Percentiles rank a stretch among this genome's conserved stretches.
Conservation (phyloP, 2,797 vertebrate genomes). For the Cephalopachus bancanus region DNA sequence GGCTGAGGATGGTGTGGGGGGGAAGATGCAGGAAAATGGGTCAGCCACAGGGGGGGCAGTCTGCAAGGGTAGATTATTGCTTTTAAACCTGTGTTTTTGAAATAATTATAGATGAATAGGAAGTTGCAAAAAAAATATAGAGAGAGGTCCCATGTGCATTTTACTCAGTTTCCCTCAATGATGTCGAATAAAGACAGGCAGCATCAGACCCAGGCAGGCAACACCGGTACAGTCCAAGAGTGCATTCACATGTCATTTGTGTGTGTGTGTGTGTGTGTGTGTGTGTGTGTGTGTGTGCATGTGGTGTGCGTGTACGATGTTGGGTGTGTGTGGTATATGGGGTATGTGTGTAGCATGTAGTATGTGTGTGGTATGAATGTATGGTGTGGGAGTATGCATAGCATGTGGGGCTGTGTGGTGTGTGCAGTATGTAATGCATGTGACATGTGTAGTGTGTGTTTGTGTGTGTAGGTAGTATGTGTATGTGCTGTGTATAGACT, state of each 20-base stretch:
- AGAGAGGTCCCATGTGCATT: background rate
- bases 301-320: background rate
- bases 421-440: background rate
- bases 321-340: background rate
- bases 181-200: no score
- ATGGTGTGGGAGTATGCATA: background rate
- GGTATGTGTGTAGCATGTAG: background rate
- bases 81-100: background rate
- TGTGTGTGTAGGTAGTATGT: background rate
- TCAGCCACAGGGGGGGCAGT: no score
- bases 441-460: background rate
- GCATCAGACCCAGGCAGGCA: fast-evolving
- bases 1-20: background rate
- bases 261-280: background rate
- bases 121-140: background rate
- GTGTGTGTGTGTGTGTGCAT: no score
- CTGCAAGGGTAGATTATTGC: background rate
- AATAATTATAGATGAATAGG: background rate
- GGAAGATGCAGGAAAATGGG: fast-evolving
- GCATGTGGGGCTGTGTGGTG: no score
- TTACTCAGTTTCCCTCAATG: background rate
- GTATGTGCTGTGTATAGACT: no score
- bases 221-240: fast-evolving
- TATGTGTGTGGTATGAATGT: no score
- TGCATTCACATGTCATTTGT: background rate